Percentiles rank a stretch among this genome's conserved stretches.
Conservation (phyloP, 1,140 invertebrate genomes). For the Halictus rubicundus region DNA sequence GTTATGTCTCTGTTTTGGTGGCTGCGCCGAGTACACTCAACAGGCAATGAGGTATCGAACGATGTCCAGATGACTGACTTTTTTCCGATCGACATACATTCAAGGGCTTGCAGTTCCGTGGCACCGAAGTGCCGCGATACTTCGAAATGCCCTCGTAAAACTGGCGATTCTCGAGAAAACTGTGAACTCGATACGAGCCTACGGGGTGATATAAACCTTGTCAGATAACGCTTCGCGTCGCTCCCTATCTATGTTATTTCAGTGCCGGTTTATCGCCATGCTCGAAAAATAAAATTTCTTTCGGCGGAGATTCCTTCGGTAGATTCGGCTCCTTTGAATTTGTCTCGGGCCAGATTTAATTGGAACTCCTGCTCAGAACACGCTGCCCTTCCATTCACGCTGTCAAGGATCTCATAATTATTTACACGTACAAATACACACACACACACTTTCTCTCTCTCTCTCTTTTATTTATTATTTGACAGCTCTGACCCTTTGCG, state of each 20-base stretch:
- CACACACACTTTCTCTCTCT: too few relatives aligned
- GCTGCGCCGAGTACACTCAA: not conserved
- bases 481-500: too few relatives aligned
- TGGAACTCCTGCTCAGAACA: too few relatives aligned
- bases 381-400: too few relatives aligned
- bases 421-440: too few relatives aligned
- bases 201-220: slow-evolving; percentile 14
- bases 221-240: slow-evolving; percentile 22
- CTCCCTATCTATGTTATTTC: not conserved
- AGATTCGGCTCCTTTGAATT: not conserved
- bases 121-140: slow-evolving; percentile 10
- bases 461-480: too few relatives aligned
- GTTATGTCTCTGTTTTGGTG: not conserved
- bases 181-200: slow-evolving; percentile 18
- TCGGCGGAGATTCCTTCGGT: not conserved
- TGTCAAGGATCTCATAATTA: too few relatives aligned
- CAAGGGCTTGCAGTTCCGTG: slow-evolving; percentile 3
- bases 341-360: not conserved
- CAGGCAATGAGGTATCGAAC: slow-evolving; percentile 2
- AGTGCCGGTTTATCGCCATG: slow-evolving; percentile 1
- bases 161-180: slow-evolving; percentile 16
- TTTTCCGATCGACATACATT: not conserved
- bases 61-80: slow-evolving; percentile 30
- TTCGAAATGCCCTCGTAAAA: slow-evolving; percentile 27
- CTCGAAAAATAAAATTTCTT: slow-evolving; percentile 24